Percentiles rank a stretch among this genome's conserved stretches.
phyloP scores from a whole-genome alignment of 2,888 invertebrate species.

The Eledone cirrhosa region DNA sequence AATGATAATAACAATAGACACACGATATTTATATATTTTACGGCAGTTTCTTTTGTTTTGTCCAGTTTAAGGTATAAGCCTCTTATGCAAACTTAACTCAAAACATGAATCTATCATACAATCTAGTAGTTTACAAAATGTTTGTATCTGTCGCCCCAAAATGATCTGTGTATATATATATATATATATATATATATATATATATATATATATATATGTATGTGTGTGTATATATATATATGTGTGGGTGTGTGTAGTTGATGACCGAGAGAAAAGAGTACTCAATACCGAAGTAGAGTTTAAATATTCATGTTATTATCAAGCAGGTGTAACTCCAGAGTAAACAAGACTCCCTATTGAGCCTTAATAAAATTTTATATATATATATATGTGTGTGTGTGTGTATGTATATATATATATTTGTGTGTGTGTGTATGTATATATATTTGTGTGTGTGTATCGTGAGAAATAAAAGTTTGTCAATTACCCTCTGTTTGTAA shows the following conservation, averaged over 20 bases:
- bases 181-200: background rate
- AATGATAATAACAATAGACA: too few relatives aligned
- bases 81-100: background rate
- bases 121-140: background rate
- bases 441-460: background rate
- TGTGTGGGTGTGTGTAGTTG: background rate
- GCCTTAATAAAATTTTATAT: background rate
- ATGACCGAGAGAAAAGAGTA: too few relatives aligned
- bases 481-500: too few relatives aligned
- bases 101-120: background rate
- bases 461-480: too few relatives aligned
- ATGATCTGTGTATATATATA: background rate
- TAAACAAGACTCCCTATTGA: too few relatives aligned
- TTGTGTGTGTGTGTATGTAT: background rate
- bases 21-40: too few relatives aligned
- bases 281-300: too few relatives aligned
- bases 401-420: background rate
- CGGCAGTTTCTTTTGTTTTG: too few relatives aligned
- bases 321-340: too few relatives aligned
- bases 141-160: background rate
- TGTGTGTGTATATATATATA: background rate
- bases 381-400: constrained; percentile 4
- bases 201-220: background rate
- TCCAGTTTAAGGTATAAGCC: too few relatives aligned
- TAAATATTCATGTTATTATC: too few relatives aligned